Base-by-base conservation (phyloP, 2,888 invertebrate species). In the Cataglyphis albicans region DNA sequence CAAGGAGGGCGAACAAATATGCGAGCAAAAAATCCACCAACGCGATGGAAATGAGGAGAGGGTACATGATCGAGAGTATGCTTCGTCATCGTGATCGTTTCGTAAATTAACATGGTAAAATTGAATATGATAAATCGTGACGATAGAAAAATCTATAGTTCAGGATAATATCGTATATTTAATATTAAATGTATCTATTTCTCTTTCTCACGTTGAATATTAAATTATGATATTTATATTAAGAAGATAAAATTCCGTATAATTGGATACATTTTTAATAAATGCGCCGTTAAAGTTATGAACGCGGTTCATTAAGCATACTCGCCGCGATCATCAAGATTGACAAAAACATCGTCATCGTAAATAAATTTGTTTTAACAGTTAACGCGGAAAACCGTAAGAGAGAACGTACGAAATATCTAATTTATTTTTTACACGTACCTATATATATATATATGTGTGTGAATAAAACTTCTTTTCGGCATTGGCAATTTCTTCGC, bases 401-500 rank as follows among this genome's bases (percentile, higher is more conserved):
- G 35, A 15, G 15, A 21, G 10, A 21, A 0, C 21, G 4, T 9
- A 15, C 15, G 1, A 1, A 10, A 38, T 18, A n/a, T 10, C 5
- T 3, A 65, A 57, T 75, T 59, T 18, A 12, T n/a, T 68, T 57
- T 35, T 21, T 3, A 35, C 41, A 21, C 7, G 29, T 18, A 25
- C 29, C 38, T 55, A 15, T 44, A 18, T 25, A 15, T 44, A 18
- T 18, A 4, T 57, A 21, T 65, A 4, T n/a, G n/a, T n/a, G n/a
- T n/a, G 1, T 57, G 32, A 59, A 35, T 10, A 12, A 68, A 59
- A 70, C 4, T 3, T 10, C 55, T 64, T 61, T 75, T 70, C 48
- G 32, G 76, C 67, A 84, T 88, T 70, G 81, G 57, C 18, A 25
- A 59, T 44, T 70, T 63, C 67, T 63, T 75, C 64, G 68, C 74